These are phyloP conservation scores for Panagrolaimus sp. DNA, from an alignment of 1,140 invertebrate species.

Conservation along the genomic window DNA sequence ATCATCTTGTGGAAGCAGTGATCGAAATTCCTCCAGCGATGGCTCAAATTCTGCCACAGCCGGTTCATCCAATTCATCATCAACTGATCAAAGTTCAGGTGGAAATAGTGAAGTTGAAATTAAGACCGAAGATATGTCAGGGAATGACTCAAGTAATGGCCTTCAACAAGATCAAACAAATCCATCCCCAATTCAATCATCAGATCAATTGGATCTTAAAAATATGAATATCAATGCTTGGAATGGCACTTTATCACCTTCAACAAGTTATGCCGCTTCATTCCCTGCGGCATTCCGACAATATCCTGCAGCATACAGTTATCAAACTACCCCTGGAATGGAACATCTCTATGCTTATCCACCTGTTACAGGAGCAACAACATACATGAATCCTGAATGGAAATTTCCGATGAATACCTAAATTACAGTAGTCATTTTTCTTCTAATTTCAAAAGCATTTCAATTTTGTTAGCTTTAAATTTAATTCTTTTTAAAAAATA, in stretches of 20 bases:
- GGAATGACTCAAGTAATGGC: neutral
- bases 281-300: neutral
- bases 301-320: neutral
- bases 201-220: neutral
- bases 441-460: too few relatives aligned
- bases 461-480: too few relatives aligned
- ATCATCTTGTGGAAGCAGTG: slow-evolving; percentile 41
- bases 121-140: neutral
- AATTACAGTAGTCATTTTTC: neutral
- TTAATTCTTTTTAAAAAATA: too few relatives aligned
- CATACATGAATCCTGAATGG: slow-evolving; percentile 1
- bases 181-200: neutral
- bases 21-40: neutral
- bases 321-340: neutral
- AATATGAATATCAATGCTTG: neutral
- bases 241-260: neutral
- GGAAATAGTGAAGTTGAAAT: slow-evolving; percentile 8
- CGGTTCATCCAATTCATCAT: neutral
- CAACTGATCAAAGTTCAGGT: neutral
- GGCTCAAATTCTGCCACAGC: neutral
- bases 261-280: neutral
- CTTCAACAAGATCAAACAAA: neutral
- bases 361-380: neutral
- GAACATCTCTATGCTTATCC: neutral
- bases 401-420: slow-evolving; percentile 14